phyloP scores from a whole-genome alignment of 2,797 vertebrate species.

The Notamacropus eugenii region DNA sequence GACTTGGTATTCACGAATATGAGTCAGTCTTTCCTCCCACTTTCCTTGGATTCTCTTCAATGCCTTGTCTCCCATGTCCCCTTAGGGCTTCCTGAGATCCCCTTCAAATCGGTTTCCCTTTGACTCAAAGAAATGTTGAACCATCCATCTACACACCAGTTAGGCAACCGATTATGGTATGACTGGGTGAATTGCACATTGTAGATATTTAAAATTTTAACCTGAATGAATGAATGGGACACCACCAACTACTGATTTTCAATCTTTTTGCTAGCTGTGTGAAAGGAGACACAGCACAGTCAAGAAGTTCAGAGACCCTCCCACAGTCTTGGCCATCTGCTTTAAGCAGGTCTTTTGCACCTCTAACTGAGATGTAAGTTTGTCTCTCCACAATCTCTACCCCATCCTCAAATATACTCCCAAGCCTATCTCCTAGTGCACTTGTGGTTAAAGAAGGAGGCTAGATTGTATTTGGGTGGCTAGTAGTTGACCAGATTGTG shows the following conservation, averaged over 20 bases:
- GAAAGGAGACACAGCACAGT: slow-evolving; percentile 31
- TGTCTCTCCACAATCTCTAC: not conserved
- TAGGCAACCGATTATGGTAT: slow-evolving; percentile 4
- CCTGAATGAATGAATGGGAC: not conserved
- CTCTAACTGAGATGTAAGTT: not conserved
- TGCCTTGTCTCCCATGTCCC: slow-evolving; percentile 53
- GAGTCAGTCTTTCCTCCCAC: slow-evolving; percentile 27
- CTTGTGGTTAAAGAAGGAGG: not conserved
- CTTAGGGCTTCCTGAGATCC: slow-evolving; percentile 17
- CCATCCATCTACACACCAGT: slow-evolving; percentile 13
- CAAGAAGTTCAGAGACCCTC: slow-evolving; percentile 10
- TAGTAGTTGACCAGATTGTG: not conserved
- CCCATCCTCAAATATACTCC: not conserved
- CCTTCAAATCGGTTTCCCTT: not conserved
- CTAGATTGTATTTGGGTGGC: not conserved
- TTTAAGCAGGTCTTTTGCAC: slow-evolving; percentile 22
- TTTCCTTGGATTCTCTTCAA: slow-evolving; percentile 8
- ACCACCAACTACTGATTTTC: slow-evolving; percentile 15
- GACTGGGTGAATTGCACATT: not conserved
- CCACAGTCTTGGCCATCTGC: not conserved
- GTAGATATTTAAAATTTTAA: not conserved
- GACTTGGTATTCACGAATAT: not conserved
- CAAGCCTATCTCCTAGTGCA: not conserved
- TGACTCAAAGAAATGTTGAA: not conserved
- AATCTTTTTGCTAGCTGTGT: slow-evolving; percentile 31